Evolutionary conservation across 2,888 invertebrate species (phyloP), one percentile per base, ranked within the genome.

Genomic region (Atherix ibis): DNA sequence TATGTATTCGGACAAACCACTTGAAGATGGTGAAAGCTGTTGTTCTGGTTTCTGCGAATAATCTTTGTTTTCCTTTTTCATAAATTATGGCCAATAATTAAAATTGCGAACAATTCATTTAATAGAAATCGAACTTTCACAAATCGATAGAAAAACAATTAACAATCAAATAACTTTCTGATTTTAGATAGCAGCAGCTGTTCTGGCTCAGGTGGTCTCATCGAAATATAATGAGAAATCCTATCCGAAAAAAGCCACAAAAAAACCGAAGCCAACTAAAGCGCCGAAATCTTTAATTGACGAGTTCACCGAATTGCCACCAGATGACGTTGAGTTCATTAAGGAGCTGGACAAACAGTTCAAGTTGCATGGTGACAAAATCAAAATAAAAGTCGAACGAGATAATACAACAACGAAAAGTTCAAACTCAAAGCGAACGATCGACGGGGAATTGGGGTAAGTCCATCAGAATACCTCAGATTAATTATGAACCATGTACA

Each of bases 381-480:
- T 62, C 17, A 58, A 58, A 44, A 54, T 62, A 38, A 58, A 59
- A 46, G 50, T 62, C 13, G 58, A 57, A 38, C 47, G 52, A 17
- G 54, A 52, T 18, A 61, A 61, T 39, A 37, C 48, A 9, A 57
- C 56, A 10, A 29, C 43, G 14, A 53, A 53, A 27, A 56, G 49
- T 24, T 39, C 39, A 34, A 41, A 38, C 37, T 49, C 44, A 27
- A 82, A 82, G 49, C 63, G 82, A 43, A 82, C 81, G 0, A 74
- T 81, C 10, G 77, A 81, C 42, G 71, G 71, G 2, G 72, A 74
- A 31, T 58, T 82, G 9, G 82, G 82, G 37, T 81, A 76, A 50
- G 77, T 76, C 3, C 12, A 13, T n/a, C n/a, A n/a, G n/a, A n/a
- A n/a, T n/a, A n/a, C n/a, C n/a, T n/a, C n/a, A n/a, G 44, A 19